These are phyloP conservation scores for Oreochromis niloticus DNA, from an alignment of 2,113 vertebrate species.

Conservation along the genomic window DNA sequence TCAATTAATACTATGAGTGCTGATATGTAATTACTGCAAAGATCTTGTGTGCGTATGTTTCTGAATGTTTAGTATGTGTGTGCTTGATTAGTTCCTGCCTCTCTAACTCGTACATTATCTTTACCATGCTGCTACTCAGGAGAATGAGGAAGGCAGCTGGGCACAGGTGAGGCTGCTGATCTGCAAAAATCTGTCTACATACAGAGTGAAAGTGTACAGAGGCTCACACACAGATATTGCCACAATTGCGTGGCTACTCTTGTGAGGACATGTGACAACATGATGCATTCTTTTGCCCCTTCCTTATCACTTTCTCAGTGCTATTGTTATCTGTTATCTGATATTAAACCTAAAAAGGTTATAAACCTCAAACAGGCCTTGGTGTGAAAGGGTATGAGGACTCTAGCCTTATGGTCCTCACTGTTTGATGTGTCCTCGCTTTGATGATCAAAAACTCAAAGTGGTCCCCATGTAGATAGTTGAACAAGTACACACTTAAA, in stretches of 20 bases:
- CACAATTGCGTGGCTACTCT: background rate
- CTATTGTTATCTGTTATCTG: background rate
- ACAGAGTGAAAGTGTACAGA: background rate
- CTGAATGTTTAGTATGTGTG: background rate
- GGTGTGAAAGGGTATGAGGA: background rate
- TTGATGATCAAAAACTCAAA: background rate
- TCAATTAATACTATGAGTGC: background rate
- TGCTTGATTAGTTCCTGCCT: background rate
- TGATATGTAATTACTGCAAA: background rate
- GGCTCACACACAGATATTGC: background rate
- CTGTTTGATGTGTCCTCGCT: background rate
- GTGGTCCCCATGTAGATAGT: background rate
- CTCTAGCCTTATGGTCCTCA: background rate
- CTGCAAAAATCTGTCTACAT: constrained; percentile 2
- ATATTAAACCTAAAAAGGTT: background rate
- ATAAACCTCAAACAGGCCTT: background rate
- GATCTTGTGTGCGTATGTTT: background rate
- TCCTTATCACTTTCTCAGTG: background rate
- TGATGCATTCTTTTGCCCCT: background rate
- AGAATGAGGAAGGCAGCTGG: constrained; percentile 97
- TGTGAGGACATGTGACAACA: background rate
- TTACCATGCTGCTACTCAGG: constrained; percentile 83
- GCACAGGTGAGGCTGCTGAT: constrained; percentile 86
- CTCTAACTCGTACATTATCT: constrained; percentile 51
- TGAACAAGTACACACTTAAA: background rate